Evolutionary conservation across 2,797 vertebrate species (phyloP).

Genomic region (Dryobates pubescens): DNA sequence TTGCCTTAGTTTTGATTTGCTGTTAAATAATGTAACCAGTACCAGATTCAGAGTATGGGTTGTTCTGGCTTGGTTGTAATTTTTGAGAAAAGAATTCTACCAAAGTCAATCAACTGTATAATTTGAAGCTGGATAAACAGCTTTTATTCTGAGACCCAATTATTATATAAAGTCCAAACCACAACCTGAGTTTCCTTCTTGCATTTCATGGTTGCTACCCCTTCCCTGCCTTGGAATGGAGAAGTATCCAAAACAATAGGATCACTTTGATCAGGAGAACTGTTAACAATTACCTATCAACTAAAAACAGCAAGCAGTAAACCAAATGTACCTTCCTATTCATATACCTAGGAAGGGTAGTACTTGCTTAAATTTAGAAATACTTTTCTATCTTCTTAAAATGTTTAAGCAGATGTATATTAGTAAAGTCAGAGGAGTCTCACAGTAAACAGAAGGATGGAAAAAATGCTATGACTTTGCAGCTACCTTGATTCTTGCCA

Average conservation of each 20-base stretch:
- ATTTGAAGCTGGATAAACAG: conserved; percentile 17
- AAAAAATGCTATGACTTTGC: neutral
- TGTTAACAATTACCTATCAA: neutral
- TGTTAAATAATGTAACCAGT: conserved; percentile 8
- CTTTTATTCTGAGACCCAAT: conserved; percentile 7
- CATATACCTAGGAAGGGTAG: neutral
- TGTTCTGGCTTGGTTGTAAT: neutral
- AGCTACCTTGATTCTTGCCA: neutral
- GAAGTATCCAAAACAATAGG: neutral
- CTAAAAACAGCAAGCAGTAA: neutral
- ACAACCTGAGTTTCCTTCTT: conserved; percentile 26
- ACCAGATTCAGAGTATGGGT: neutral
- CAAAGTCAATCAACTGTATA: neutral
- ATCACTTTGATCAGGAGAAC: neutral
- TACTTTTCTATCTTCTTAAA: neutral
- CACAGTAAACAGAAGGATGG: neutral
- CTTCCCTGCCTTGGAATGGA: neutral
- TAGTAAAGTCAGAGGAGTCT: neutral
- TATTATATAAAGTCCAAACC: conserved; percentile 38
- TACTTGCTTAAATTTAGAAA: neutral
- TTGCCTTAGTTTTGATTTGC: neutral
- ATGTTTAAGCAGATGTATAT: neutral
- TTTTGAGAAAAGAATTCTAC: conserved; percentile 10
- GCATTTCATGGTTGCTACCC: neutral
- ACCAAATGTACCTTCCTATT: neutral